Conservation (phyloP, 2,888 invertebrate genomes). For the Morpho helenor region DNA sequence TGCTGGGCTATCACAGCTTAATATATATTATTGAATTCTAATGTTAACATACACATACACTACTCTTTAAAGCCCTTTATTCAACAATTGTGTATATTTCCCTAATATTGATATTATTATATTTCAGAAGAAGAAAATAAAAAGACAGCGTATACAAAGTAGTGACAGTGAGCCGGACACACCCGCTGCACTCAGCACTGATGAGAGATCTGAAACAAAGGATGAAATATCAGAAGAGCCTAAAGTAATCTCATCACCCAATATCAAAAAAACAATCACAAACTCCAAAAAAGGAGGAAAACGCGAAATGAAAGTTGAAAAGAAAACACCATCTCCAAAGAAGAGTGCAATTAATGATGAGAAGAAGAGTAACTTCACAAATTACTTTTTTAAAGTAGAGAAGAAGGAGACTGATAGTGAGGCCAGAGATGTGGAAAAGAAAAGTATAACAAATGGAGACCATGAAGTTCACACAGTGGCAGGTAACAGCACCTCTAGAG, state of each 20-base stretch:
- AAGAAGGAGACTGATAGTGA: slow-evolving; percentile 21
- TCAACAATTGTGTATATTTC: no score
- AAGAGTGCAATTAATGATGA: slow-evolving; percentile 15
- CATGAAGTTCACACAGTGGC: slow-evolving; percentile 31
- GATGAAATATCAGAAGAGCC: slow-evolving; percentile 38
- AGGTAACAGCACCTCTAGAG: slow-evolving; percentile 33
- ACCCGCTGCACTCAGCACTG: slow-evolving; percentile 5
- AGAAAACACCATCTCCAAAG: slow-evolving; percentile 21
- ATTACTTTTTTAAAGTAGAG: slow-evolving; percentile 23
- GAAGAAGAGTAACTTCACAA: slow-evolving; percentile 13
- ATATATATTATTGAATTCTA: no score
- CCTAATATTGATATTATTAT: no score
- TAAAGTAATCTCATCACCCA: slow-evolving; percentile 50
- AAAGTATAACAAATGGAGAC: slow-evolving; percentile 25
- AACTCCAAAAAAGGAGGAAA: slow-evolving; percentile 7
- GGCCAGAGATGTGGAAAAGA: slow-evolving; percentile 17
- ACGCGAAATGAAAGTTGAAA: slow-evolving; percentile 27
- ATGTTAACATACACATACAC: no score
- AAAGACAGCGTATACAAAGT: slow-evolving; percentile 62
- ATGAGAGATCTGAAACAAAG: slow-evolving; percentile 35
- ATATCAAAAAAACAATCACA: slow-evolving; percentile 40
- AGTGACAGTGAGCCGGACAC: slow-evolving; percentile 54
- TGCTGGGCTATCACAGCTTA: no score
- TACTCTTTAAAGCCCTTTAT: no score
- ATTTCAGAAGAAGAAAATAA: slow-evolving; percentile 47